Evolutionary conservation across 2,888 invertebrate genomes (phyloP), one percentile per base, ranked within the genome.

Genomic region (Zaprionus bogoriensis): DNA sequence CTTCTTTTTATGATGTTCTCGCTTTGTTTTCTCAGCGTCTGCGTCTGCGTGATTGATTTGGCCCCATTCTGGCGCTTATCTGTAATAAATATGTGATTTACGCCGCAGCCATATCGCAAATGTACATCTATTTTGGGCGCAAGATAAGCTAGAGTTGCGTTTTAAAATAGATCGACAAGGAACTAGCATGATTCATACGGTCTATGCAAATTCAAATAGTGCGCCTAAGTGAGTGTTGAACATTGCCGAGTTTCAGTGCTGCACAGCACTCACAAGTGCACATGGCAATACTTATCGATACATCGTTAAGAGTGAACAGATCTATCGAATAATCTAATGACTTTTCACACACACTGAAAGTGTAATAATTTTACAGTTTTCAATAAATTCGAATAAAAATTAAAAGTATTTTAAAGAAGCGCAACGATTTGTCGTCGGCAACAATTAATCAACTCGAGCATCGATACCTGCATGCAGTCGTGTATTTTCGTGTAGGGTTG

Each of bases 51-150:
- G 17, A 9, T 12, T 23, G 53, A 44, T 50, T 53, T 45, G 41
- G 42, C 48, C 27, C 23, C 19, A 53, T 46, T 55, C n/a, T 12
- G 3, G 9, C n/a, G 17, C 28, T 53, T 69, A 47, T 70, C 69
- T 32, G 30, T 19, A n/a, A 19, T 30, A n/a, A 27, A 53, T 38
- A 61, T 46, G 36, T 51, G 51, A 22, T 19, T 25, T 41, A 20
- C 12, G 20, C 17, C 20, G 42, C 42, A 46, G 10, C 41, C 9
- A 30, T 50, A 47, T 52, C n/a, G 23, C 32, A 28, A 45, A 44
- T 28, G 17, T 17, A 22, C 20, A 45, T 47, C 6, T 67, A 67
- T 67, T 73, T 67, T 45, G 6, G 25, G 60, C 7, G 0, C 12
- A 39, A 36, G 32, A 64, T 53, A 64, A 48, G 9, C 22, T 38